Evolutionary conservation across 2,888 invertebrate genomes (phyloP), one percentile per base, ranked within the genome.

Genomic region (Phalera bucephala): DNA sequence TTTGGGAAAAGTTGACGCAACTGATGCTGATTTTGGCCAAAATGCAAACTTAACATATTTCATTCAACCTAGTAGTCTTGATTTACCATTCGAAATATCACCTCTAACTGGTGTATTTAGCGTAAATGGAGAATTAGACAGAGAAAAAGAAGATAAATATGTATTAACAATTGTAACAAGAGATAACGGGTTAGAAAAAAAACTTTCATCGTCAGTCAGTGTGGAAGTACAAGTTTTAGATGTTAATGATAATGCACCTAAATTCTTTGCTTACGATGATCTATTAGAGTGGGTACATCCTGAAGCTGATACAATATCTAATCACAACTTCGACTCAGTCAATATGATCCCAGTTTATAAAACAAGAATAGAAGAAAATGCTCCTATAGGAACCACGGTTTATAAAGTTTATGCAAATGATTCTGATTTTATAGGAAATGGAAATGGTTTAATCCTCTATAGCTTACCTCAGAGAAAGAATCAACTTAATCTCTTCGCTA

Each of bases 401-500:
- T 92, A 93, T 0, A 93, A 93, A 75, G 92, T 97, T 1, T 93
- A 92, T 44, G 97, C 97, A 0, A 96, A 96, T 49, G 97, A 97
- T 77, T 93, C 95, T 8, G 97, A 97, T 72, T 95, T 95, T 54
- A 81, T 93, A 26, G 95, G 95, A 1, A 96, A 96, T 64, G 96
- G 96, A n/a, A 97, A 97, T 64, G 96, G 96, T 0, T 79, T 96
- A 26, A 93, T 97, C 1, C 80, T 96, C 0, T 97, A 94, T 52
- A 94, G 95, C 54, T 86, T 96, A 27, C 92, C 93, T 0, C 93
- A 94, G 42, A 91, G 91, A 45, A 93, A 92, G 45, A 91, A 92
- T 60, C 90, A 91, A 22, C 80, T 92, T 0, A 91, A 91, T 61
- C 75, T 94, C 26, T 96, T 97, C 67, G 90, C 94, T 11, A 95